phyloP scores from a whole-genome alignment of 2,888 invertebrate species.

The Trypoxylon attenuatum region DNA sequence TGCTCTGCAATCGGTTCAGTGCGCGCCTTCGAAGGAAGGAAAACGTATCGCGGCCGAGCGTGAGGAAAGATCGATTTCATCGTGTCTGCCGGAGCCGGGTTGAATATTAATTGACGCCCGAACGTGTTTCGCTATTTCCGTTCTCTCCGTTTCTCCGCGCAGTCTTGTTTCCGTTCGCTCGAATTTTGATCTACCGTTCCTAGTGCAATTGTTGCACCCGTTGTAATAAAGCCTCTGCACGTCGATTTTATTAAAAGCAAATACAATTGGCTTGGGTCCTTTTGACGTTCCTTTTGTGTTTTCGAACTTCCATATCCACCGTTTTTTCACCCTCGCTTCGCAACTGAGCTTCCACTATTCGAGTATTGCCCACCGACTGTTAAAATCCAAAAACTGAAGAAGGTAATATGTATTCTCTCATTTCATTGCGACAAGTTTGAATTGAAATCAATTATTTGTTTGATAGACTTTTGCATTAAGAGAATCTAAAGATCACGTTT shows the following conservation, averaged over 20 bases:
- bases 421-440: too few relatives aligned
- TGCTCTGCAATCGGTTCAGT: too few relatives aligned
- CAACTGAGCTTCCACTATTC: too few relatives aligned
- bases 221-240: not conserved
- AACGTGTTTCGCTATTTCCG: constrained; percentile 11
- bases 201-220: constrained; percentile 1
- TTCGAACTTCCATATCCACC: not conserved
- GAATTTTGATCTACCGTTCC: constrained; percentile 4
- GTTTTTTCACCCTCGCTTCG: too few relatives aligned
- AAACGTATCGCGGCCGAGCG: not conserved
- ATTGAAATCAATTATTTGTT: too few relatives aligned
- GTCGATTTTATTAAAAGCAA: not conserved
- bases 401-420: too few relatives aligned
- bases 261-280: not conserved
- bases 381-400: too few relatives aligned
- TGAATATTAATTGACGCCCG: constrained; percentile 29
- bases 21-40: too few relatives aligned
- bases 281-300: not conserved
- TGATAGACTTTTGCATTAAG: too few relatives aligned
- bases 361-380: too few relatives aligned
- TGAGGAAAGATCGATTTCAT: constrained; percentile 19
- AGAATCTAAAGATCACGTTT: too few relatives aligned
- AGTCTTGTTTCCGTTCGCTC: not conserved
- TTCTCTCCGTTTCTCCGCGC: not conserved
- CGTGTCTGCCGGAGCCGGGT: constrained; percentile 28